A percentile compares a stretch with the other conserved stretches of the same genome.
Evolutionary conservation across 2,797 vertebrate genomes (phyloP).

Genomic region (Sebastes taczanowskii): DNA sequence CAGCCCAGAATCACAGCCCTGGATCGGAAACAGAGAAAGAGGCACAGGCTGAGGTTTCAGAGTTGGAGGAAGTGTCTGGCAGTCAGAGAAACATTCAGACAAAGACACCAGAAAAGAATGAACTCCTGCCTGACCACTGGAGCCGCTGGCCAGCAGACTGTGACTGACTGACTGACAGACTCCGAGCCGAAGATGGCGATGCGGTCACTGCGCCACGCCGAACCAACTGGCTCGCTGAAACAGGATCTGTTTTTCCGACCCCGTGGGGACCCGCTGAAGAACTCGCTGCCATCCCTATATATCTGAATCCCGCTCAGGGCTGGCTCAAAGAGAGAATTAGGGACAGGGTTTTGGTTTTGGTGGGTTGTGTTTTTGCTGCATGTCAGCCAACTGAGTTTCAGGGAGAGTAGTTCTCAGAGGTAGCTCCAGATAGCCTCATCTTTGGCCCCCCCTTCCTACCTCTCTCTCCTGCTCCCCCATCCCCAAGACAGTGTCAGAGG

Average conservation of each 20-base stretch:
- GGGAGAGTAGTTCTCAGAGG: conserved; percentile 69
- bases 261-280: conserved; percentile 51
- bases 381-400: conserved; percentile 68
- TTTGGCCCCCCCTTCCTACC: conserved; percentile 27
- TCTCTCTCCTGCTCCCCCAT: conserved; percentile 2
- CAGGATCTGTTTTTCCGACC: conserved; percentile 62
- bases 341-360: conserved; percentile 50
- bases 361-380: conserved; percentile 39
- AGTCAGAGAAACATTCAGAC: conserved; percentile 53
- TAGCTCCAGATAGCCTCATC: conserved; percentile 69
- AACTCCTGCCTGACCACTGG: conserved; percentile 65
- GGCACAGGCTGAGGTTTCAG: conserved; percentile 42
- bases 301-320: conserved; percentile 58
- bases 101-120: conserved; percentile 56
- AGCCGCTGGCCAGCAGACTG: conserved; percentile 65
- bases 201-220: conserved; percentile 69
- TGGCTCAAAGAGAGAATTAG: conserved; percentile 43
- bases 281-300: conserved; percentile 55
- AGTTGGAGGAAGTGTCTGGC: conserved; percentile 62
- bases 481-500: conserved; percentile 59
- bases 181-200: conserved; percentile 59
- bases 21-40: conserved; percentile 61
- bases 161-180: conserved; percentile 64
- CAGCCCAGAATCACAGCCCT: conserved; percentile 66
- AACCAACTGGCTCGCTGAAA: conserved; percentile 71